phyloP scores from a whole-genome alignment of 2,888 invertebrate species.

The Mesorhabditis sp. region DNA sequence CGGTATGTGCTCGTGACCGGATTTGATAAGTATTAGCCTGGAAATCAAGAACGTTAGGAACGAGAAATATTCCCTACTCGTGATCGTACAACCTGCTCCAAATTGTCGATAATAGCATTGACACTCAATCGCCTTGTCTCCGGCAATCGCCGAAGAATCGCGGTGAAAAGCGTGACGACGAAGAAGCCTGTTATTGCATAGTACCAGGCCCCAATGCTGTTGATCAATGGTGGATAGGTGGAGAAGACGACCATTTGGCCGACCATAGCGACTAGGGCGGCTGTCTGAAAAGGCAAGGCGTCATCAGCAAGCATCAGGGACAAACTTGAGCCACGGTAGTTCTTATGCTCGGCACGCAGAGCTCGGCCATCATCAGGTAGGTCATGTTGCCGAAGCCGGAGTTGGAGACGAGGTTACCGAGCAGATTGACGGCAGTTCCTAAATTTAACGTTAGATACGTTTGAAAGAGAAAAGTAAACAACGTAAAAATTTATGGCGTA shows the following conservation, averaged over 20 bases:
- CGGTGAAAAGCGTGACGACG: not conserved
- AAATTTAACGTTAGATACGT: not conserved
- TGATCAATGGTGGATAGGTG: not conserved
- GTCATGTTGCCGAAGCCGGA: not conserved
- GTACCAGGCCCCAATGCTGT: not conserved
- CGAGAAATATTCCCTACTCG: not conserved
- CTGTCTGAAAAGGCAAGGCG: not conserved
- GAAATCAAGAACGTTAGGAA: not conserved
- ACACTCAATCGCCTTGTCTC: conserved; percentile 1
- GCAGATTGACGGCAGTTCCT: not conserved
- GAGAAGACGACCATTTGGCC: conserved; percentile 1
- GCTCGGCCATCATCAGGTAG: conserved; percentile 2
- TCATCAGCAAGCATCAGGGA: not conserved
- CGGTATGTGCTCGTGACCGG: not conserved
- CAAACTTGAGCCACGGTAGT: not conserved
- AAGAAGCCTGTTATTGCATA: not conserved
- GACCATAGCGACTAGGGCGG: not conserved
- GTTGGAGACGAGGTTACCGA: not conserved
- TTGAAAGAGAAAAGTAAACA: too few relatives aligned
- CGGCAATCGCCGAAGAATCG: not conserved
- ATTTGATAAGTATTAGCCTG: not conserved
- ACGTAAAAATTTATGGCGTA: too few relatives aligned
- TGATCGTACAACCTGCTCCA: not conserved
- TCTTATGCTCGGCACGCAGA: conserved; percentile 1
- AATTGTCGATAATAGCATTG: conserved; percentile 1